Base-by-base conservation (phyloP, 2,888 invertebrate genomes). In the Chaetogeoica ovagalla region DNA sequence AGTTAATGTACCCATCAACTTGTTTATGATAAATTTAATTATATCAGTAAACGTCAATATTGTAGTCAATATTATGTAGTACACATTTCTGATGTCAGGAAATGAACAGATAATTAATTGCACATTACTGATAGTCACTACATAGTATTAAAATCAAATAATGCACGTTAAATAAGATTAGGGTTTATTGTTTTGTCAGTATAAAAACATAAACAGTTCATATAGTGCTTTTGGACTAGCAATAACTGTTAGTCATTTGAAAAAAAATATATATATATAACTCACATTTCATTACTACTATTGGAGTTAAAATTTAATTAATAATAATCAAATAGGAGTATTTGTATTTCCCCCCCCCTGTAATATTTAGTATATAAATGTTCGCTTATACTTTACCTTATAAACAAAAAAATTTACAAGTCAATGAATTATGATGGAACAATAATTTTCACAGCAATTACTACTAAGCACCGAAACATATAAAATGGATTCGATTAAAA, bases 21-120 rank as follows among this genome's bases (percentile, higher is more conserved):
- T 48, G 5, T 63, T 63, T 9, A 37, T 63, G 37, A 37, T 63
- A 63, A 63, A 37, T 63, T 52, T 37, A 37, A 62, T 63, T 62
- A 23, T 37, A 30, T 63, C 52, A 73, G 23, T 63, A 52, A 62
- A 73, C 52, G 37, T 21, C 52, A 63, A n/a, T 52, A 73, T 73
- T 73, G 43, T 43, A 43, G 43, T 43, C 9, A 43, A 43, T 9
- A 9, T 52, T 37, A 43, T 43, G 43, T 43, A 9, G 43, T 43
- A 43, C 19, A 72, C 43, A 72, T 43, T 43, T 39, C 60, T 71
- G 8, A 52, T 63, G 30, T 52, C n/a, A 17, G 21, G 11, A 63
- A 63, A 55, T 62, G 13, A 59, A 21, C 17, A 59, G 15, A 30
- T 70, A 52, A 17, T 43, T 43, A 43, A 43, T 43, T 43, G 17